Evolutionary conservation across 2,797 vertebrate species (phyloP).

Genomic region (Miichthys miiuy): DNA sequence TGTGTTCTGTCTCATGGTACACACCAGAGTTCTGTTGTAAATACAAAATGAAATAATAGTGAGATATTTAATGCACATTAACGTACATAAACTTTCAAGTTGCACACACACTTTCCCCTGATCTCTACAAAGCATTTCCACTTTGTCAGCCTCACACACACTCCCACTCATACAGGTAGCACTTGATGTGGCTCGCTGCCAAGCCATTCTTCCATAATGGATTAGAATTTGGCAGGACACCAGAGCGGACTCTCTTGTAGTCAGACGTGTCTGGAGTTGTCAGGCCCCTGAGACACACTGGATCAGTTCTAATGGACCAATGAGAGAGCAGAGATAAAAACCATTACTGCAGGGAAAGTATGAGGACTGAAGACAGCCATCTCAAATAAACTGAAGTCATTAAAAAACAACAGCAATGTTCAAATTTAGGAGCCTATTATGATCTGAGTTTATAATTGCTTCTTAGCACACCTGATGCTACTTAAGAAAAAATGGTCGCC

Average conservation of each 20-base stretch:
- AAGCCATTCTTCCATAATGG: slow-evolving; percentile 61
- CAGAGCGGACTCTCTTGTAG: slow-evolving; percentile 36
- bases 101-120: not conserved
- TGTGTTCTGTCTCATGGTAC: not conserved
- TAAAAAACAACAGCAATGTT: not conserved
- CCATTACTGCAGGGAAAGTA: slow-evolving; percentile 36
- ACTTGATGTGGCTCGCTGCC: slow-evolving; percentile 38
- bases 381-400: not conserved
- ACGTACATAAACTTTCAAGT: not conserved
- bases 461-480: not conserved
- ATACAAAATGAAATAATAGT: not conserved
- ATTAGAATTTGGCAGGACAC: slow-evolving; percentile 62
- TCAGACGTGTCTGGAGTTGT: slow-evolving; percentile 63
- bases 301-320: slow-evolving; percentile 39
- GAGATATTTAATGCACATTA: not conserved
- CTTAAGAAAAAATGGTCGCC: not conserved
- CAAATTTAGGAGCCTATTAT: not conserved
- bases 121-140: not conserved
- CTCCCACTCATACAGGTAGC: slow-evolving; percentile 23
- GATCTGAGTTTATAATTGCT: not conserved
- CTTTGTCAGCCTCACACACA: slow-evolving; percentile 4
- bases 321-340: slow-evolving; percentile 30
- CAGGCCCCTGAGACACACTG: slow-evolving; percentile 33
- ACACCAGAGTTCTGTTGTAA: not conserved
- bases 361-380: not conserved